Evolutionary conservation across 2,888 invertebrate species (phyloP).

Genomic region (Encarsia formosa): DNA sequence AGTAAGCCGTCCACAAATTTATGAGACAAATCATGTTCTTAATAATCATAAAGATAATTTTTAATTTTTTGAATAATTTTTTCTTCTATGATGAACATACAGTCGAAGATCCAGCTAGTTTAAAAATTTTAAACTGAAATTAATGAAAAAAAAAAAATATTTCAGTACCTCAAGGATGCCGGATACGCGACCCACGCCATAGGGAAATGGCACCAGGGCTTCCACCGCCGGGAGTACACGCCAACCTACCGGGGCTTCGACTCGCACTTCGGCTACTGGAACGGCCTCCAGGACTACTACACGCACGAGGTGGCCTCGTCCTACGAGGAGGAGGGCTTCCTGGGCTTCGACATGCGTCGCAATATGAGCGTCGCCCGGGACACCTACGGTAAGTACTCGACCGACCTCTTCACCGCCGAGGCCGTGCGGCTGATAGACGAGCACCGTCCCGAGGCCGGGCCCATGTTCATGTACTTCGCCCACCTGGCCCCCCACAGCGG

Average conservation of each 20-base stretch:
- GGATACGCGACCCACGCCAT: conserved; percentile 79
- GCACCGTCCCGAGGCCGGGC: conserved; percentile 47
- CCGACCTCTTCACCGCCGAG: conserved; percentile 64
- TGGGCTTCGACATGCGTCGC: conserved; percentile 62
- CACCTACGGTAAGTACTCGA: conserved; percentile 60
- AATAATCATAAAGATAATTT: too few relatives aligned
- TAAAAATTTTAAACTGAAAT: not conserved
- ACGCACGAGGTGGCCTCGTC: conserved; percentile 51
- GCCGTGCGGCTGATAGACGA: conserved; percentile 59
- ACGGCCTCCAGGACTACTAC: conserved; percentile 74
- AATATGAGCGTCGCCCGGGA: conserved; percentile 57
- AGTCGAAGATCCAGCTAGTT: not conserved
- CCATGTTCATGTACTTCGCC: conserved; percentile 67
- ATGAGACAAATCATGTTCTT: too few relatives aligned
- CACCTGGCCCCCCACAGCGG: conserved; percentile 69
- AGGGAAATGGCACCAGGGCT: conserved; percentile 91
- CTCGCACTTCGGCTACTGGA: conserved; percentile 74
- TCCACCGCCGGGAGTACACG: conserved; percentile 65
- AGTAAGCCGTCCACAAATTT: too few relatives aligned
- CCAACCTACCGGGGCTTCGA: conserved; percentile 76
- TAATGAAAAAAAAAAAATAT: not conserved
- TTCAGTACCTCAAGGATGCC: conserved; percentile 33
- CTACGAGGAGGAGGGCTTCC: conserved; percentile 27
- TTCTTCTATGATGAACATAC: not conserved
- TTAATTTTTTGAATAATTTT: too few relatives aligned